Base-by-base conservation (phyloP, 2,888 invertebrate genomes). In the Pherbina coryleti region DNA sequence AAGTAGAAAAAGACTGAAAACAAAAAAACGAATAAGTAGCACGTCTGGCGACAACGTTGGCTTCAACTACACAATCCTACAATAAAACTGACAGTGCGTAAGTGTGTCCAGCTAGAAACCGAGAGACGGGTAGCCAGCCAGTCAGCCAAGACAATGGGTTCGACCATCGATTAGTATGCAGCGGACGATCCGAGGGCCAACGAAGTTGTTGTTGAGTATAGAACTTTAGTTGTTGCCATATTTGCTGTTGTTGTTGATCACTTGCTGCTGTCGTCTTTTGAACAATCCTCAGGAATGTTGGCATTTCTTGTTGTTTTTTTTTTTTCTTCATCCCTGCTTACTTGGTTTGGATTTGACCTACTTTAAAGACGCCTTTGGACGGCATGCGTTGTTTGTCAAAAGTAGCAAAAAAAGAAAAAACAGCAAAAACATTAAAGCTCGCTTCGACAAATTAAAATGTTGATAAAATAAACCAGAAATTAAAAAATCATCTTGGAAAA, bases 141-240 rank as follows among this genome's bases (percentile, higher is more conserved):
- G 7, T 11, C 17, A 31, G 51, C n/a, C n/a, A 34, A 64, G 19
- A 64, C 64, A 49, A 51, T 74, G 74, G 74, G 74, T 64, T 74
- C 64, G 74, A 28, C 49, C 7, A 19, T n/a, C 49, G 64, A 74
- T 74, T 74, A 74, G 66, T 74, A 74, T 74, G 62, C 74, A 37
- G 34, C 34, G 28, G 11, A 66, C 19, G 73, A 44, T 25, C 31
- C 62, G 60, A 60, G 62, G 74, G 74, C 74, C 66, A 51, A n/a
- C 22, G 62, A 9, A 14, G 60, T n/a, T 19, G 66, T 60, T 37
- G 66, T 67, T 11, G 67, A 34, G 37, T 67, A 37, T 67, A 67
- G 44, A 67, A 67, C 44, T 60, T 62, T 49, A 22, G 22, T 72
- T 34, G 72, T 57, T 72, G 31, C 19, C 37, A 22, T 72, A 44